Base-by-base conservation (phyloP, 2,113 vertebrate species). In the Telmatochromis sp. region DNA sequence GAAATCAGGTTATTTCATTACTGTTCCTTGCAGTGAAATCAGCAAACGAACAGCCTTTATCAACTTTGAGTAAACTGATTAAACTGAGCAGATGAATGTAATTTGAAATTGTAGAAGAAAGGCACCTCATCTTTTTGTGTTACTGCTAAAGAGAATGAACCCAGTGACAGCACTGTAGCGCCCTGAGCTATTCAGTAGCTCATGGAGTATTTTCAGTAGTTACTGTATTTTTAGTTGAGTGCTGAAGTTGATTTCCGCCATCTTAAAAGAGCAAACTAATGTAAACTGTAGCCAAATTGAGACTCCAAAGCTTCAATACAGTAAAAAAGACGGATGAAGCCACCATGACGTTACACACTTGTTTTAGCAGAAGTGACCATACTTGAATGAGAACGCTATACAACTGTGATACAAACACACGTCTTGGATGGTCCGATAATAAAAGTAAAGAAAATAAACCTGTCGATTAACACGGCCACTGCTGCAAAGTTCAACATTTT, bases 251-350 rank as follows among this genome's bases (percentile, higher is more conserved):
- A 68, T 13, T 68, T 40, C 19, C 40, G n/a, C 7, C 35, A 68
- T 14, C 31, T 35, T 2, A 2, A 65, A 35, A n/a, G 6, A 65
- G 9, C 9, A 65, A 65, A 65, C 17, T 35, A 35, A 65, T 35
- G 17, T 1, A 35, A 65, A 65, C 9, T 35, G 31, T 7, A 63
- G 58, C 6, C 17, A 63, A 63, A 63, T n/a, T 7, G 3, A n/a
- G 31, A 19, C 31, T 63, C 31, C 31, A n/a, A 63, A n/a, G 58
- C 31, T 63, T 63, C 58, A 63, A 7, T 63, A n/a, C 58, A 63
- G 17, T n/a, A 3, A 2, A 19, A 19, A 35, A n/a, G 6, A 63
- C 1, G 1, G 3, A 7, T n/a, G 17, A 63, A 35, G 17, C 6
- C 58, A 35, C 4, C 17, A 7, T n/a, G 31, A n/a, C 9, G 6